phyloP scores from a whole-genome alignment of 2,888 invertebrate species.

The Drepana falcataria region DNA sequence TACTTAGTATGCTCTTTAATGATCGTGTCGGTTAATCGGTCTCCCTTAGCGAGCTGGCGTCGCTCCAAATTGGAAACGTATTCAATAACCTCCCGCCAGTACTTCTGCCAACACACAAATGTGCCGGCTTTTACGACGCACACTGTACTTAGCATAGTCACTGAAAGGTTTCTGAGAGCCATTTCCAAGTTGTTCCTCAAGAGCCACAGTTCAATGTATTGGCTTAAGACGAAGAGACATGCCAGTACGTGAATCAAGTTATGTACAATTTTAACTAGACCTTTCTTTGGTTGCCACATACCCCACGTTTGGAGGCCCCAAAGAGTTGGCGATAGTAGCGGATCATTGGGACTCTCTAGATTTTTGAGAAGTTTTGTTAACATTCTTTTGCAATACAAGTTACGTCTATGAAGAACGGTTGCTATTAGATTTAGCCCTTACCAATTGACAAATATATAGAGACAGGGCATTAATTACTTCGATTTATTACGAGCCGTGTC shows the following conservation, averaged over 20 bases:
- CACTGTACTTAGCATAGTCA: constrained; percentile 54
- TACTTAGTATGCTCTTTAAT: constrained; percentile 49
- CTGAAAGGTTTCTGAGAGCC: constrained; percentile 54
- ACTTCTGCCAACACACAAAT: constrained; percentile 47
- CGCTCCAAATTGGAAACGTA: constrained; percentile 46
- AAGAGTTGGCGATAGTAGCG: constrained; percentile 46
- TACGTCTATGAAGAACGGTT: not conserved
- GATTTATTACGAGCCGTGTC: no score
- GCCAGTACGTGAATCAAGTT: constrained; percentile 39
- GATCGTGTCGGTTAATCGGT: constrained; percentile 23
- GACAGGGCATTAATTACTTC: no score
- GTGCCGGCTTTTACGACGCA: constrained; percentile 53
- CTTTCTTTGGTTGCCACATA: constrained; percentile 39
- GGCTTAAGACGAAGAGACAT: constrained; percentile 46
- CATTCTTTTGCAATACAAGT: not conserved
- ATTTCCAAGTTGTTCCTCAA: constrained; percentile 41
- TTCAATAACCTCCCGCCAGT: constrained; percentile 45
- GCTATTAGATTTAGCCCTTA: no score
- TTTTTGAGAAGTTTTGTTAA: constrained; percentile 2
- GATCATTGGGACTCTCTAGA: constrained; percentile 33
- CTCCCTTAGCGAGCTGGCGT: constrained; percentile 32
- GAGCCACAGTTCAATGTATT: constrained; percentile 56
- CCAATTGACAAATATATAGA: no score
- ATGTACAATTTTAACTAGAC: constrained; percentile 23
- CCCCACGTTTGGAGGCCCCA: constrained; percentile 44